Base-by-base conservation (phyloP, 2,888 invertebrate species). In the Sympetrum striolatum region DNA sequence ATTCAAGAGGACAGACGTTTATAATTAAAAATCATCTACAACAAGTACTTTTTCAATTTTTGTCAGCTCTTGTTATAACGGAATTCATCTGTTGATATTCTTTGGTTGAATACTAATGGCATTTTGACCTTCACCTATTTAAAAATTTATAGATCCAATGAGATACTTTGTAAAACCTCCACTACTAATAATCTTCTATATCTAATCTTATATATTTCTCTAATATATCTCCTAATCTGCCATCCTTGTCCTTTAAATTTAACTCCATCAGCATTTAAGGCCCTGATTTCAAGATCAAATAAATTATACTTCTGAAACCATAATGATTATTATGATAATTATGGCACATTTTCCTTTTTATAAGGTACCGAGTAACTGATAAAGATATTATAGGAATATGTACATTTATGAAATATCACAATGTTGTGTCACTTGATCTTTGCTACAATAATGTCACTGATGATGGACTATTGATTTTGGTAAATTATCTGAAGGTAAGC, bases 371-470 rank as follows among this genome's bases (percentile, higher is more conserved):
- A 81, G 93, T 96, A 0, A 91, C 93, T 90, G 94, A 95, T 90
- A 91, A 92, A 0, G 96, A 96, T 91, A 94, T 96, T 60, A 92
- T 93, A 90, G 94, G 94, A 22, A 94, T 96, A 37, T 93, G 94
- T n/a, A 58, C 93, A 0, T 96, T 95, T 91, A 92, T 95, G 0
- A 93, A 92, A 60, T 93, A 94, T 81, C 92, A 95, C 91, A 93
- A 95, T 90, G 94, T 96, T 4, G 94, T 94, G 0, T 94, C 93
- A 90, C 82, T 96, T 0, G 95, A 95, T 92, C 93, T 96, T 10
- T 94, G 95, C 44, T 95, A 95, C 92, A 96, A 96, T 91, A 92
- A 94, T 82, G 95, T 96, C 15, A 90, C 91, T 1, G 92, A 92
- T 35, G 81, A 82, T 18, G 93, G 93, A 6, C 93, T 93, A 44